A percentile compares a stretch with the other conserved stretches of the same genome.
phyloP scores from a whole-genome alignment of 2,113 vertebrate genomes.

The Tursiops truncatus region DNA sequence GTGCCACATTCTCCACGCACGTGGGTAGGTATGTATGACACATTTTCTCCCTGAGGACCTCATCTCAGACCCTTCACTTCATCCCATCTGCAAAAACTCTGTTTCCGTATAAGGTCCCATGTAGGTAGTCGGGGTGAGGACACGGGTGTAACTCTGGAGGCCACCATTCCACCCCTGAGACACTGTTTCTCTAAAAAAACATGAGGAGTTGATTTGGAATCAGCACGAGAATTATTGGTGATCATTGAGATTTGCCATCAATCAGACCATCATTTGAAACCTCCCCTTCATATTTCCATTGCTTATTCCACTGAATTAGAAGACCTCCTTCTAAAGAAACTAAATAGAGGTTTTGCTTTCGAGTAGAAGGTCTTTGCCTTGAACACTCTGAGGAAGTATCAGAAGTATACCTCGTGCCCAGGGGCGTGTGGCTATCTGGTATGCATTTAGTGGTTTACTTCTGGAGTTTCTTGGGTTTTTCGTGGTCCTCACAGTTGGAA shows the following conservation, averaged over 20 bases:
- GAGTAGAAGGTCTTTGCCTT: neutral
- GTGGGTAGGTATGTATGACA: neutral
- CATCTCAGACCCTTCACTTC: neutral
- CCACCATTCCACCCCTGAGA: accelerated
- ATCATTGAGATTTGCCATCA: too few relatives aligned
- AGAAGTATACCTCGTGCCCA: neutral
- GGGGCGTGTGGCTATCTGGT: too few relatives aligned
- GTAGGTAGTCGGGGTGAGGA: too few relatives aligned
- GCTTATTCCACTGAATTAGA: neutral
- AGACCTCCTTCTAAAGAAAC: neutral
- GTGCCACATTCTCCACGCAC: accelerated
- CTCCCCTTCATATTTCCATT: neutral
- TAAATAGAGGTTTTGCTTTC: too few relatives aligned
- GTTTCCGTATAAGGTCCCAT: neutral
- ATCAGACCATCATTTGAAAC: neutral
- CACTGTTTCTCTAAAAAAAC: neutral
- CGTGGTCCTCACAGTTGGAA: neutral
- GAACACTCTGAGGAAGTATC: accelerated
- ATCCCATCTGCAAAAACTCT: neutral
- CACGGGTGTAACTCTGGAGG: neutral
- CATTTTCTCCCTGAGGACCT: neutral
- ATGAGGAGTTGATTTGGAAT: neutral
- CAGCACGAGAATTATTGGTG: too few relatives aligned
- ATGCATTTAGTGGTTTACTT: neutral
- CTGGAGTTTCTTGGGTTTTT: neutral